Evolutionary conservation across 37 sponge, comb jelly and placozoan species (phyloP).

Genomic region (Crambe crambe): DNA sequence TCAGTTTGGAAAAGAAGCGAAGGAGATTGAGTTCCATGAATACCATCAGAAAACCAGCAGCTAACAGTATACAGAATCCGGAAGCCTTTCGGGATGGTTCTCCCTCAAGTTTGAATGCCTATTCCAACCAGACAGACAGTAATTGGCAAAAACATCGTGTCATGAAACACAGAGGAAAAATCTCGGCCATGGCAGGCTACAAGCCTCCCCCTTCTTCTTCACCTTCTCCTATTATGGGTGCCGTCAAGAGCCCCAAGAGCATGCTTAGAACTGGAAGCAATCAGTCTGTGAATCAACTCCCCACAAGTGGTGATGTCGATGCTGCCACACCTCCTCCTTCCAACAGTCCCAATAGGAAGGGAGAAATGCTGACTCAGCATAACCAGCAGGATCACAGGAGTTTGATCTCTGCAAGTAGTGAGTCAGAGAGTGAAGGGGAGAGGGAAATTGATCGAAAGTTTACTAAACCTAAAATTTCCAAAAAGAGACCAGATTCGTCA

Average conservation of each 20-base stretch:
- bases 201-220: background rate
- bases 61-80: background rate
- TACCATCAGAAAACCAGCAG: background rate
- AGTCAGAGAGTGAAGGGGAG: background rate
- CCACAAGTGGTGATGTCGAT: background rate
- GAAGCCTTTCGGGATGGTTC: background rate
- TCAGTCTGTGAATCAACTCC: background rate
- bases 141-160: background rate
- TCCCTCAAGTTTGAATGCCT: background rate
- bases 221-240: background rate
- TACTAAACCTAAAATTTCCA: background rate
- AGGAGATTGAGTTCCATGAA: slow-evolving; percentile 50
- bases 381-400: background rate
- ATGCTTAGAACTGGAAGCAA: background rate
- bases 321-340: background rate
- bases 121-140: background rate
- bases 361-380: background rate
- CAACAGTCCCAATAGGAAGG: background rate
- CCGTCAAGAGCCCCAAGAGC: background rate
- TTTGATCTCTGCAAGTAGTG: background rate
- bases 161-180: background rate
- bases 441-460: background rate
- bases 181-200: background rate
- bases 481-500: background rate
- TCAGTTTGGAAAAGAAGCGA: slow-evolving; percentile 43